Percentiles rank a stretch among this genome's conserved stretches.
Evolutionary conservation across 2,113 vertebrate species (phyloP).

Genomic region (Clupea harengus): DNA sequence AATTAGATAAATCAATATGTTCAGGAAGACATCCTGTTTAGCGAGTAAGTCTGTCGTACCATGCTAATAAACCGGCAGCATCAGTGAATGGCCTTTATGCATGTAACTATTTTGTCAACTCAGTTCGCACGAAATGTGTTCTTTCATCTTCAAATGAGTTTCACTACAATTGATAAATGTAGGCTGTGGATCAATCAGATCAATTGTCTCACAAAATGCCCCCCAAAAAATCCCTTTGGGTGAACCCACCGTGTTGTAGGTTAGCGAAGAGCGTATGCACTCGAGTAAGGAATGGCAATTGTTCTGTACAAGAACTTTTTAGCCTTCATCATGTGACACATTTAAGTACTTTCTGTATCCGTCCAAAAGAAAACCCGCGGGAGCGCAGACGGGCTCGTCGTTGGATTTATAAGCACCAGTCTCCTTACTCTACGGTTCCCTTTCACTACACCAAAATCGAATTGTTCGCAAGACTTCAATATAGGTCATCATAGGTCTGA

Average conservation of each 20-base stretch:
- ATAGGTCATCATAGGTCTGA: not conserved
- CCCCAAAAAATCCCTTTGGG: not conserved
- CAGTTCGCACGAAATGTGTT: not conserved
- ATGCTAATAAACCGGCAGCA: not conserved
- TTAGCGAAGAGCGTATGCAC: not conserved
- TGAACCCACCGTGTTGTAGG: not conserved
- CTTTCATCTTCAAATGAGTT: not conserved
- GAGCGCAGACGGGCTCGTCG: constrained; percentile 25
- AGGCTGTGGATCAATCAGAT: not conserved
- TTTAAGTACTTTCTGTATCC: not conserved
- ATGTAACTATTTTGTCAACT: not conserved
- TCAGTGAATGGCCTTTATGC: not conserved
- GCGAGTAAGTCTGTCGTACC: not conserved
- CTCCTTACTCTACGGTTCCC: not conserved
- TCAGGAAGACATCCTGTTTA: no score
- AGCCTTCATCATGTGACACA: not conserved
- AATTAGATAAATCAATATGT: not conserved
- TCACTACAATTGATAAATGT: not conserved
- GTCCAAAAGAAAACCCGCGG: constrained; percentile 12
- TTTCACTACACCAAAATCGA: not conserved
- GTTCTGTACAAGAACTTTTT: not conserved
- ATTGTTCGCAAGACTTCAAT: not conserved
- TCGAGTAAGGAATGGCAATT: not conserved
- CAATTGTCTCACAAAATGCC: not conserved
- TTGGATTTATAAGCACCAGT: not conserved